These are phyloP conservation scores for Rhea pennata DNA, from an alignment of 2,113 vertebrate genomes.

Conservation along the genomic window DNA sequence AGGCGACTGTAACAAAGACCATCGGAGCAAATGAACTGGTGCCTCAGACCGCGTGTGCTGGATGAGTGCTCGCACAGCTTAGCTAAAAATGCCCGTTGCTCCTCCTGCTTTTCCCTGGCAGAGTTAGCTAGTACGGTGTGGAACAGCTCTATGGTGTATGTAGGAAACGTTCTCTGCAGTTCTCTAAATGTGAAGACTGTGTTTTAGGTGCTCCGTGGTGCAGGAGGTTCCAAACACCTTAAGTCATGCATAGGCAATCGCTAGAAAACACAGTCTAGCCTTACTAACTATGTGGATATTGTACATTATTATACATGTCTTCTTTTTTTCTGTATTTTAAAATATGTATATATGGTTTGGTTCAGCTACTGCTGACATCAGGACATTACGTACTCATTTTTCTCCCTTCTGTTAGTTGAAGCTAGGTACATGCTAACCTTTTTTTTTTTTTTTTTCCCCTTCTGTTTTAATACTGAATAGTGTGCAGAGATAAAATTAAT, in stretches of 20 bases:
- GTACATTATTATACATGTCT: not conserved
- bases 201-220: not conserved
- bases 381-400: not conserved
- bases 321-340: not conserved
- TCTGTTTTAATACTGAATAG: not conserved
- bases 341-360: not conserved
- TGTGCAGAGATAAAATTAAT: not conserved
- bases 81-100: not conserved
- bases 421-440: not conserved
- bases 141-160: not conserved
- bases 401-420: not conserved
- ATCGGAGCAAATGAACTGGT: not conserved
- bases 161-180: constrained; percentile 54
- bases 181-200: not conserved
- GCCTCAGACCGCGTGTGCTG: not conserved
- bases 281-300: not conserved
- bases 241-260: not conserved
- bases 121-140: rapidly evolving
- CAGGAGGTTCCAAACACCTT: not conserved
- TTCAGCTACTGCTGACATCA: not conserved
- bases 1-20: too few relatives aligned
- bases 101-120: not conserved
- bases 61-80: constrained; percentile 15
- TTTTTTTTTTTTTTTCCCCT: not conserved
- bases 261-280: not conserved